phyloP scores from a whole-genome alignment of 2,113 vertebrate species.

The Sula dactylatra region DNA sequence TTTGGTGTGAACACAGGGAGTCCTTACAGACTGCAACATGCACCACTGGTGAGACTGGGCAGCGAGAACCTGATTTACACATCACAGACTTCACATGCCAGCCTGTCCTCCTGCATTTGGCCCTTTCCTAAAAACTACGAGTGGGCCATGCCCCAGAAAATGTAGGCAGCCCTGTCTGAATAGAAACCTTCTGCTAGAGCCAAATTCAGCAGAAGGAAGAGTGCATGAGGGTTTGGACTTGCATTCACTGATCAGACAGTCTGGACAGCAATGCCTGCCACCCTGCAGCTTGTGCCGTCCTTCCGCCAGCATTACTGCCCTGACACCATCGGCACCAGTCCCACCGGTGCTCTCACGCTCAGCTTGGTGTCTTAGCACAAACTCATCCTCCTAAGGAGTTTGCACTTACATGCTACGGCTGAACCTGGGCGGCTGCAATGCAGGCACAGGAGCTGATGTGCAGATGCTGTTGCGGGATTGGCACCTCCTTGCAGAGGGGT shows the following conservation, averaged over 20 bases:
- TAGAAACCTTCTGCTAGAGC: neutral
- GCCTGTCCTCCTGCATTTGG: neutral
- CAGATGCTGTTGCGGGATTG: neutral
- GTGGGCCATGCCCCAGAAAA: neutral
- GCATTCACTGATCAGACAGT: no score
- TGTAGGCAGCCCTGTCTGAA: neutral
- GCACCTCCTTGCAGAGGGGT: neutral
- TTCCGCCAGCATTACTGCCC: neutral
- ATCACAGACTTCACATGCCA: neutral
- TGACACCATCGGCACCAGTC: accelerated
- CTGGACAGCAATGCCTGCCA: neutral
- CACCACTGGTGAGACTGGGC: neutral
- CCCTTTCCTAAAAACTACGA: neutral
- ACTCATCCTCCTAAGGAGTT: neutral
- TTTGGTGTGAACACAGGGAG: neutral
- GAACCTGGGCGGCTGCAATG: neutral
- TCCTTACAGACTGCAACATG: neutral
- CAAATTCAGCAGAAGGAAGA: neutral
- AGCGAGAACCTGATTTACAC: accelerated
- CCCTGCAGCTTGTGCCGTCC: neutral
- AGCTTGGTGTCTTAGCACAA: neutral
- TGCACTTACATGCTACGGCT: neutral
- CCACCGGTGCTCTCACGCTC: neutral
- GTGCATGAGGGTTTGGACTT: neutral
- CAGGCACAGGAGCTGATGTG: neutral